Conservation (phyloP, 2,113 vertebrate species). For the Tupaia tana region DNA sequence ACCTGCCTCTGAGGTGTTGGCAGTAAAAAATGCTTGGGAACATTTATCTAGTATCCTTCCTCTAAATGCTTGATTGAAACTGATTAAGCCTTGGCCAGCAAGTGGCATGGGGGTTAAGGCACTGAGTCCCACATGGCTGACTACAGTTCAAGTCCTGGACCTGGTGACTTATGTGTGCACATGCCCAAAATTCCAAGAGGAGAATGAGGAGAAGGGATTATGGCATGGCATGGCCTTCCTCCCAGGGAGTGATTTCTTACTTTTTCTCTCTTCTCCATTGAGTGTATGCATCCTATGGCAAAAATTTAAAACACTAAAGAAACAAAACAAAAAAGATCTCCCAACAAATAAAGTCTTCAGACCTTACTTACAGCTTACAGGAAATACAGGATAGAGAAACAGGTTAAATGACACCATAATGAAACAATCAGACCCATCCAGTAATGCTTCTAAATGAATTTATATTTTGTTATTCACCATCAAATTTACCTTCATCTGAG, state of each 20-base stretch:
- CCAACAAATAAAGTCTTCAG: background rate
- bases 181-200: no score
- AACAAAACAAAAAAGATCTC: no score
- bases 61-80: background rate
- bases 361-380: background rate
- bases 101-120: no score
- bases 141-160: no score
- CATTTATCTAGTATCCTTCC: background rate
- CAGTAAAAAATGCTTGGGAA: rapidly evolving
- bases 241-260: no score
- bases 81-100: background rate
- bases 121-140: no score
- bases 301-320: no score
- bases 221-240: no score
- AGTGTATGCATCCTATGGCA: no score
- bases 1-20: background rate
- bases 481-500: background rate
- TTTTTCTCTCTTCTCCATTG: no score
- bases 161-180: no score
- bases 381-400: background rate
- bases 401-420: background rate
- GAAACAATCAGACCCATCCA: background rate
- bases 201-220: no score
- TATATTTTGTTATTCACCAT: background rate
- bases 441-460: background rate